Evolutionary conservation across 1,140 invertebrate species (phyloP), one percentile per base, ranked within the genome.

Genomic region (Cherax quadricarinatus): DNA sequence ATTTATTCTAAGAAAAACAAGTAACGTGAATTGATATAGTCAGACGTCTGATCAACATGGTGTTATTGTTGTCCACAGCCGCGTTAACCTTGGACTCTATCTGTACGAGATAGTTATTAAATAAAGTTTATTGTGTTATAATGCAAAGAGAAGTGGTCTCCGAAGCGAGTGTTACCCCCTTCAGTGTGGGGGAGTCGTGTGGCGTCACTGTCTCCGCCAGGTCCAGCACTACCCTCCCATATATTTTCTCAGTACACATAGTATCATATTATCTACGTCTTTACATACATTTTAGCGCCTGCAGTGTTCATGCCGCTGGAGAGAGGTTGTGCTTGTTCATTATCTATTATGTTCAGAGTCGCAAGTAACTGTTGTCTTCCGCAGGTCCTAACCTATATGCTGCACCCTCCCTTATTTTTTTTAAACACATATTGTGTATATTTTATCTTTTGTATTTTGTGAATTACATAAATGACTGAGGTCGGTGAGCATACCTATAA

Each of bases 301-400:
- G 41, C 48, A 49, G 80, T 75, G 21, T 83, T 70, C 49, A 49
- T 83, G 70, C 79, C 10, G n/a, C 51, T 84, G 88, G 81, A 75
- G 62, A 70, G 62, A 53, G 51, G 80, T 70, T 84, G 80, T 48
- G 60, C 66, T 89, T 89, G 48, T 89, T 82, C 79, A 89, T 88
- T 88, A 82, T 51, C 53, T 70, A 41, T 89, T 80, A 83, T 80
- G 80, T 89, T 62, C 48, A 81, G 49, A 84, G 49, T 89, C 81
- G 24, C 51, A 84, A 30, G 60, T 60, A 81, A 86, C 75, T 79
- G 53, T 60, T 88, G 51, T 88, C 73, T 80, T 86, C 18, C 41
- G 14, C 62, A 48, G 62, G 16, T 86, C 66, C 10, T n/a, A n/a
- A 10, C 41, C 14, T 89, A 41, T 89, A 73, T 30, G 51, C 70